Evolutionary conservation across 1,140 invertebrate species (phyloP).

Genomic region (Drosophila mauritiana): DNA sequence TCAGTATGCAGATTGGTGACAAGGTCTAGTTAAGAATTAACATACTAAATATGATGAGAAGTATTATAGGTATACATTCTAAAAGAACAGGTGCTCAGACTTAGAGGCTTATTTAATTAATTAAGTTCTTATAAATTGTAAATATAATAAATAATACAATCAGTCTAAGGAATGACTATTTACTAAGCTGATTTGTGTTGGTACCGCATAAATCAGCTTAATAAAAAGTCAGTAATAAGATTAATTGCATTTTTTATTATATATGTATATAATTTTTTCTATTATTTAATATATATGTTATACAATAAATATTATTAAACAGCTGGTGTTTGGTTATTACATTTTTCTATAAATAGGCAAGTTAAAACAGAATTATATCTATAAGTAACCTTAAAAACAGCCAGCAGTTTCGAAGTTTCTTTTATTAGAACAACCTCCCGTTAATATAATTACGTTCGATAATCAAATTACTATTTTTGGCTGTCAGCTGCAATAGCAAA

Average conservation of each 20-base stretch:
- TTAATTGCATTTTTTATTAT: not conserved
- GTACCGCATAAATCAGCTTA: too few relatives aligned
- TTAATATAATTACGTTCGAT: constrained; percentile 18
- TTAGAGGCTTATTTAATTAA: not conserved
- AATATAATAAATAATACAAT: too few relatives aligned
- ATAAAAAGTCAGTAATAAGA: too few relatives aligned
- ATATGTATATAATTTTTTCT: not conserved
- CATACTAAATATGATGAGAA: not conserved
- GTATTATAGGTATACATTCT: constrained; percentile 3
- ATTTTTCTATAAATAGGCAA: not conserved
- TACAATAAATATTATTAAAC: not conserved
- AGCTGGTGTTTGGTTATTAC: not conserved
- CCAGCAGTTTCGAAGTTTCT: not conserved
- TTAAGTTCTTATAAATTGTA: not conserved
- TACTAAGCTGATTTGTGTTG: too few relatives aligned
- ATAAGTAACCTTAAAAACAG: not conserved
- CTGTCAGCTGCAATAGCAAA: not conserved
- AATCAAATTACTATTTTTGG: constrained; percentile 7
- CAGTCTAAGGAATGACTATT: too few relatives aligned
- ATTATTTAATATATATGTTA: not conserved
- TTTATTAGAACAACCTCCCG: not conserved
- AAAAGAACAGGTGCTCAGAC: not conserved
- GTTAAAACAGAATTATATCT: not conserved
- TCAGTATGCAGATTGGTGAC: constrained; percentile 1
- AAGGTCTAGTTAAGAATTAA: not conserved